Evolutionary conservation across 2,888 invertebrate genomes (phyloP), one percentile per base, ranked within the genome.

Genomic region (Leptopterna dolabrata): DNA sequence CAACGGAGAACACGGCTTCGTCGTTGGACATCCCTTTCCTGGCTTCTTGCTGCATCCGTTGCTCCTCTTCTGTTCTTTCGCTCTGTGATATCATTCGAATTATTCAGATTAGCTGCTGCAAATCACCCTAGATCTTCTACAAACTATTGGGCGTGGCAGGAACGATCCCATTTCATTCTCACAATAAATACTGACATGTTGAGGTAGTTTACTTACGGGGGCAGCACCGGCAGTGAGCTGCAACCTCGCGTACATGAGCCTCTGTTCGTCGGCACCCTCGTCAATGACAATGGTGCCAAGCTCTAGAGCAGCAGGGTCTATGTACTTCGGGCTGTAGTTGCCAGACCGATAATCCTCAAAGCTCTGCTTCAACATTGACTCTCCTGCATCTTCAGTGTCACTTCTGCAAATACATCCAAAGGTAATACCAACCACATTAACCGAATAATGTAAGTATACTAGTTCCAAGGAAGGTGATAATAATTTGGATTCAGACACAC

Each of bases 1-100:
- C 97, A 76, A 97, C 98, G 88, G 97, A 96, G 93, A 99, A 98
- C 91, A 95, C 95, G 0, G 96, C 97, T 92, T 98, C 98, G 91
- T 97, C 98, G 70, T 94, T 94, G 63, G 94, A 94, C 95, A 97
- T 96, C 24, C 96, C 97, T 91, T 96, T 96, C 47, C 95, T 93
- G 0, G 98, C 98, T 92, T 97, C 95, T 90, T 95, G 93, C 90
- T 96, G 94, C 93, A 98, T 94, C 78, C 96, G 92, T 87, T 92
- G 91, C 89, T 93, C 93, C 30, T 70, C 88, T 73, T 87, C 87
- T n/a, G 86, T 70, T 16, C 80, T 29, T 30, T 87, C 86, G 13
- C 19, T 80, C 85, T 85, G 85, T 14, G 73, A 85, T 7, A 36
- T 7, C 4, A 7, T 36, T 36, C 36, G 11, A 55, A n/a, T 6